Evolutionary conservation across 2,797 vertebrate genomes (phyloP).

Genomic region (Geotrypetes seraphini): DNA sequence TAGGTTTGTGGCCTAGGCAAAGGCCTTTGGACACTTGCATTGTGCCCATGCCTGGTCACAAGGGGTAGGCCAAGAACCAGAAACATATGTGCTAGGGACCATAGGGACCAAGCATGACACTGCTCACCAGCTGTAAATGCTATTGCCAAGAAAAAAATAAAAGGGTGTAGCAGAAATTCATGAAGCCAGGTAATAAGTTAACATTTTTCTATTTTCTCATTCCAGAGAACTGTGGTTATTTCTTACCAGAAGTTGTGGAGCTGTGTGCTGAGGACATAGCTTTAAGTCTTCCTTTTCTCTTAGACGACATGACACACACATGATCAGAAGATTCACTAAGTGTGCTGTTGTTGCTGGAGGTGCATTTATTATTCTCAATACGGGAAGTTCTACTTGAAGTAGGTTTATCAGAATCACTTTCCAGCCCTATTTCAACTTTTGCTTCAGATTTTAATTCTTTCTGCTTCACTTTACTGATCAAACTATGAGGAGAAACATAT

Average conservation of each 20-base stretch:
- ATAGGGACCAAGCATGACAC: too few species aligned
- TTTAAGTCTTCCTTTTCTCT: conserved; percentile 47
- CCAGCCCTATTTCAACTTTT: conserved; percentile 50
- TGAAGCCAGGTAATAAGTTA: too few species aligned
- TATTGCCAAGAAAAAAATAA: too few species aligned
- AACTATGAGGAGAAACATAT: neutral
- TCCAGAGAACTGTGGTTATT: too few species aligned
- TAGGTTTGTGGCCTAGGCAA: too few species aligned
- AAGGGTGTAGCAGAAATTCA: too few species aligned
- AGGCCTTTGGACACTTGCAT: too few species aligned
- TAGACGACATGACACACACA: conserved; percentile 41
- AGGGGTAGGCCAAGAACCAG: too few species aligned
- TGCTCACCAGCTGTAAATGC: too few species aligned
- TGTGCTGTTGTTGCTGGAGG: conserved; percentile 38
- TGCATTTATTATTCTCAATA: conserved; percentile 49
- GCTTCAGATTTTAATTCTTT: conserved; percentile 70
- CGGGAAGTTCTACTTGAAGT: conserved; percentile 63
- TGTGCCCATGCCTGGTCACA: too few species aligned
- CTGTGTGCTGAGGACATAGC: conserved; percentile 25
- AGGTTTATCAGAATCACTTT: conserved; percentile 63
- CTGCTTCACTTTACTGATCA: conserved; percentile 61
- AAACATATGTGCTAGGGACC: too few species aligned
- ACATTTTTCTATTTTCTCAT: neutral
- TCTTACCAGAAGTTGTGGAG: conserved; percentile 59
- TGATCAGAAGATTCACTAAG: conserved; percentile 63